Conservation (phyloP, 1,140 invertebrate species). For the Antheraea mylitta region DNA sequence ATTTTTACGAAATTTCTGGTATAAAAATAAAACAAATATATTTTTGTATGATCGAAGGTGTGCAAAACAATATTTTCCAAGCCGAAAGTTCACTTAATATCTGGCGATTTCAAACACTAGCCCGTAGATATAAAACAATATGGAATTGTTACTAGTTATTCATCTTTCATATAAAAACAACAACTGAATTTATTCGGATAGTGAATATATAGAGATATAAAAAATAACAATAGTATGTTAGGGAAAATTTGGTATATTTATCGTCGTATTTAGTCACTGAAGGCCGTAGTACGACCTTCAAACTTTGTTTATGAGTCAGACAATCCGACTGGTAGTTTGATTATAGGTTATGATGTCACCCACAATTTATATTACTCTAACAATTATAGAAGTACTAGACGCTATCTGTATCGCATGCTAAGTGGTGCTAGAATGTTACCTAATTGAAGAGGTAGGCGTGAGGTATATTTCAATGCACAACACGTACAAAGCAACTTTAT, state of each 20-base stretch:
- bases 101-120: too few species aligned
- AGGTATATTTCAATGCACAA: background rate
- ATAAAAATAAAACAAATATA: too few species aligned
- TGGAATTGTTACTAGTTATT: too few species aligned
- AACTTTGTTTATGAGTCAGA: conserved; percentile 41
- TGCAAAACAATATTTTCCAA: too few species aligned
- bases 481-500: background rate
- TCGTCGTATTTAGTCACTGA: conserved; percentile 9
- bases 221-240: conserved; percentile 4
- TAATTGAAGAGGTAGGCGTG: conserved; percentile 19
- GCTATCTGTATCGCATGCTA: conserved; percentile 30
- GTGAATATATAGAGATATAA: background rate
- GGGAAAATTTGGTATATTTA: conserved; percentile 12
- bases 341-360: conserved; percentile 65
- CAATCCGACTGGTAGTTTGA: conserved; percentile 36
- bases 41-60: too few species aligned
- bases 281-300: conserved; percentile 40
- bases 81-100: too few species aligned
- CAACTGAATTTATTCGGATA: background rate
- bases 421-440: conserved; percentile 27
- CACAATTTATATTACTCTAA: conserved; percentile 18
- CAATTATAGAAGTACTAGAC: conserved; percentile 26
- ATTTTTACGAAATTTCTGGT: too few species aligned
- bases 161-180: background rate
- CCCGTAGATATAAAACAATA: too few species aligned